phyloP scores from a whole-genome alignment of 2,113 vertebrate genomes.

The Ptilonorhynchus violaceus region DNA sequence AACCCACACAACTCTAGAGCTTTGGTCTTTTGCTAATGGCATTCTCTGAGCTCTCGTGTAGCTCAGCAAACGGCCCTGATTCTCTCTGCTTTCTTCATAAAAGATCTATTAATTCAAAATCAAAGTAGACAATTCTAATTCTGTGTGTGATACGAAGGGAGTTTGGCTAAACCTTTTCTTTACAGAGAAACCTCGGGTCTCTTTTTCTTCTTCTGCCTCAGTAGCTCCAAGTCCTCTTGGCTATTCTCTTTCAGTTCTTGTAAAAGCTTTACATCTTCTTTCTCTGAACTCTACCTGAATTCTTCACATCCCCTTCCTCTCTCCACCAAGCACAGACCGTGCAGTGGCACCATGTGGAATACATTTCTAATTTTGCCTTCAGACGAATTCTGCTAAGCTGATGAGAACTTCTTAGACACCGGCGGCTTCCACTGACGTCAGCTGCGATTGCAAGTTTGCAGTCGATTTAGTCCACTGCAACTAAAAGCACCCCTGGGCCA shows the following conservation, averaged over 20 bases:
- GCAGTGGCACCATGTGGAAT: not conserved
- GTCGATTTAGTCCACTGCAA: constrained; percentile 14
- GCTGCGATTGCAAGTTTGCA: constrained; percentile 30
- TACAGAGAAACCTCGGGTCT: not conserved
- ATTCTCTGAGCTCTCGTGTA: not conserved
- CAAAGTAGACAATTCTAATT: not conserved
- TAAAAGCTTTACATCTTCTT: not conserved
- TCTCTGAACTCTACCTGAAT: not conserved
- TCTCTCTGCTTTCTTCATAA: not conserved
- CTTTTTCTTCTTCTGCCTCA: not conserved
- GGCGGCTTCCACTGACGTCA: constrained; percentile 48
- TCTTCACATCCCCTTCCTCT: not conserved
- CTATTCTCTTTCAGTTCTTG: not conserved
- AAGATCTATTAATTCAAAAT: not conserved
- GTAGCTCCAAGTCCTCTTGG: not conserved
- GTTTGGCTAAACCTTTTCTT: not conserved
- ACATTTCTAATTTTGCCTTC: constrained; percentile 28
- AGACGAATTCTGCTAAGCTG: constrained; percentile 23
- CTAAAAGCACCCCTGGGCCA: not conserved
- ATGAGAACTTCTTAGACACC: constrained; percentile 18
- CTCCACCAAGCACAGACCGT: not conserved
- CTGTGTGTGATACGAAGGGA: not conserved
- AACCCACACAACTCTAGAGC: not conserved
- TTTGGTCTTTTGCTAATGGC: not conserved
- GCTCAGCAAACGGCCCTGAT: not conserved